Conservation (phyloP, 2,888 invertebrate genomes). For the Volucella zonaria region DNA sequence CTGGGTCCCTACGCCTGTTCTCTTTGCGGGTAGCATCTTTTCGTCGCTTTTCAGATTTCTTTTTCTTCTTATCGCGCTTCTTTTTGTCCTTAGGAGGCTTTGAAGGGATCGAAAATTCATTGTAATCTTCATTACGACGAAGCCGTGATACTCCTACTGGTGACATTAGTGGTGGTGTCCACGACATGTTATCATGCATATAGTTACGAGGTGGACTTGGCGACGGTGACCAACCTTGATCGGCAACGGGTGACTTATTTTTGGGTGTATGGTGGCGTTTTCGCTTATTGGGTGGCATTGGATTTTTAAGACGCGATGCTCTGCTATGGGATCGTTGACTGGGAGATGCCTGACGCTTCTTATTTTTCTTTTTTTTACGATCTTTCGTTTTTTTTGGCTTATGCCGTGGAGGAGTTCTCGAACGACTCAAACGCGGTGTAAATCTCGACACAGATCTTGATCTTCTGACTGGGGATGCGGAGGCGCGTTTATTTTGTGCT, state of each 20-base stretch:
- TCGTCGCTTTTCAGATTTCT: conserved; percentile 81
- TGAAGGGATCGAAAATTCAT: conserved; percentile 74
- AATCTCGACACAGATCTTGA: conserved; percentile 75
- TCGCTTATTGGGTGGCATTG: conserved; percentile 77
- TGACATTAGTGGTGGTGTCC: conserved; percentile 85
- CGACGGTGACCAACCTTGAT: conserved; percentile 84
- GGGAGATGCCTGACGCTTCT: conserved; percentile 75
- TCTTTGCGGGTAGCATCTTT: conserved; percentile 78
- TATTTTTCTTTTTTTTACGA: conserved; percentile 78
- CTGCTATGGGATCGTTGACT: conserved; percentile 76
- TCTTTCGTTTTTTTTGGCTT: conserved; percentile 76
- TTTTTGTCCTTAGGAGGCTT: conserved; percentile 78
- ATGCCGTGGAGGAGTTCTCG: conserved; percentile 71
- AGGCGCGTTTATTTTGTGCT: conserved; percentile 51
- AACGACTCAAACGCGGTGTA: conserved; percentile 80
- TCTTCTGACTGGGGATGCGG: conserved; percentile 52
- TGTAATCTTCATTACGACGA: conserved; percentile 85
- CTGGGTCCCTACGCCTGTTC: conserved; percentile 81
- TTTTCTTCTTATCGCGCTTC: conserved; percentile 80
- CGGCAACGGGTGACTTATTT: conserved; percentile 74
- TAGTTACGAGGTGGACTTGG: conserved; percentile 84
- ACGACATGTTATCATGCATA: conserved; percentile 82
- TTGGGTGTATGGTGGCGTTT: conserved; percentile 78
- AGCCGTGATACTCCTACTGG: conserved; percentile 78
- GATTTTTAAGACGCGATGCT: conserved; percentile 78